Base-by-base conservation (phyloP, 1,140 invertebrate species). In the Zaprionus taronus region DNA sequence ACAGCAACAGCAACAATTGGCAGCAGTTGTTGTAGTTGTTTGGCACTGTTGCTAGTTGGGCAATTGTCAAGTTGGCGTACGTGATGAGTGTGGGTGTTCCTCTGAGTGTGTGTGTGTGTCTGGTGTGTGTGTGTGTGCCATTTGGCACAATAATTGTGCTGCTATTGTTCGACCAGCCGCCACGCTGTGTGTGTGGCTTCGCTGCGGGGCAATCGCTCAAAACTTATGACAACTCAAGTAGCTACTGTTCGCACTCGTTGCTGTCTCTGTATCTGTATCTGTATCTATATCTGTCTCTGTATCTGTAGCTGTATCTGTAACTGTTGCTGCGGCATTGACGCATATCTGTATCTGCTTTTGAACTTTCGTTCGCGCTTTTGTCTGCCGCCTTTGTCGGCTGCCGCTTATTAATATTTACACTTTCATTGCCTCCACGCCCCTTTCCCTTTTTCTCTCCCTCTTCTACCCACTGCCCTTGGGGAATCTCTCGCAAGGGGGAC, bases 141-240 rank as follows among this genome's bases (percentile, higher is more conserved):
- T 85, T 90, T 90, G 85, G 86, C 86, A 90, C 86, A 90, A 90
- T 91, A 91, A 90, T 90, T 90, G 85, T 63, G 71, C 34, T 71
- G 63, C 82, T 73, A 90, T 90, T 90, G 85, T 90, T 73, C 76
- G 68, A 49, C 49, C 55, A 66, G 63, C 76, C 72, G 85, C 82
- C 79, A 82, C 86, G 81, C 85, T 89, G 81, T 79, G 84, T 89
- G 85, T 89, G 76, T 85, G 85, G 86, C 72, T 90, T 90, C 58
- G 79, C 86, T 77, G 81, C 80, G 77, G 80, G 85, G 82, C 86
- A 90, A 90, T 91, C 86, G 82, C 68, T 90, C 85, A 90, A 91
- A 76, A 85, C 86, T 81, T 85, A 82, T 91, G 85, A 90, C 85
- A 90, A 90, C 86, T 76, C 69, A 85, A 91, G 85, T 71, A 70